phyloP scores from a whole-genome alignment of 2,113 vertebrate species.

The Cinclus mexicanus region DNA sequence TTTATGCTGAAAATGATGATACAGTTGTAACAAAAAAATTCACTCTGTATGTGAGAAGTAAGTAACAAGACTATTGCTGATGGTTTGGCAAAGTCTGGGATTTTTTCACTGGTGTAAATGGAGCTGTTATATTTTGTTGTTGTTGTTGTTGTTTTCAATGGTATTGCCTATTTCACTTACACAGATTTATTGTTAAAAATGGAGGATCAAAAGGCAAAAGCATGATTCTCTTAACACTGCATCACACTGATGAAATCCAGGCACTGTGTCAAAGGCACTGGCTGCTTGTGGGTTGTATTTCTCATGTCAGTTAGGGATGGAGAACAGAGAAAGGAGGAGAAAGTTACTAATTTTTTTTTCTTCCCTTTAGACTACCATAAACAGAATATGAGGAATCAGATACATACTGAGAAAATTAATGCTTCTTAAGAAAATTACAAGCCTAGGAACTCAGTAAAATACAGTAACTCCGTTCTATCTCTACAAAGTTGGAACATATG shows the following conservation, averaged over 20 bases:
- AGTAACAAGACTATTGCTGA: conserved; percentile 57
- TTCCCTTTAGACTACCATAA: not conserved
- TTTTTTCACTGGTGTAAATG: not conserved
- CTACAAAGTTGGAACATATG: not conserved
- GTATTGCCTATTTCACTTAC: not conserved
- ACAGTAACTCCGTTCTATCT: not conserved
- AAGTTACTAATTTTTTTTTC: not conserved
- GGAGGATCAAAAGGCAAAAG: not conserved
- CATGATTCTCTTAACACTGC: not conserved
- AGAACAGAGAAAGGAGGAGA: not conserved
- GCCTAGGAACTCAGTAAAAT: not conserved
- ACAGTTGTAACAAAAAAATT: conserved; percentile 73
- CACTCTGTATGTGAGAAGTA: conserved; percentile 84
- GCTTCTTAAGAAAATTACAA: not conserved
- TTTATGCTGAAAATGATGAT: conserved; percentile 82
- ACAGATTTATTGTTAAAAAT: not conserved
- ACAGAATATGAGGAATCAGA: not conserved
- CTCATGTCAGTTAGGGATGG: not conserved
- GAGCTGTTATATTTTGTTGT: not conserved
- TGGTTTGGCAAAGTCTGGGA: not conserved
- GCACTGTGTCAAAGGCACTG: not conserved
- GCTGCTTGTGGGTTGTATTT: not conserved
- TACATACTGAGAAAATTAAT: not conserved
- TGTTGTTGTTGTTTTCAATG: not conserved
- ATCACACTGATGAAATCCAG: not conserved